A percentile compares a stretch with the other conserved stretches of the same genome.
These are phyloP conservation scores for Cephalopachus bancanus DNA, from an alignment of 2,797 vertebrate genomes.

Conservation along the genomic window DNA sequence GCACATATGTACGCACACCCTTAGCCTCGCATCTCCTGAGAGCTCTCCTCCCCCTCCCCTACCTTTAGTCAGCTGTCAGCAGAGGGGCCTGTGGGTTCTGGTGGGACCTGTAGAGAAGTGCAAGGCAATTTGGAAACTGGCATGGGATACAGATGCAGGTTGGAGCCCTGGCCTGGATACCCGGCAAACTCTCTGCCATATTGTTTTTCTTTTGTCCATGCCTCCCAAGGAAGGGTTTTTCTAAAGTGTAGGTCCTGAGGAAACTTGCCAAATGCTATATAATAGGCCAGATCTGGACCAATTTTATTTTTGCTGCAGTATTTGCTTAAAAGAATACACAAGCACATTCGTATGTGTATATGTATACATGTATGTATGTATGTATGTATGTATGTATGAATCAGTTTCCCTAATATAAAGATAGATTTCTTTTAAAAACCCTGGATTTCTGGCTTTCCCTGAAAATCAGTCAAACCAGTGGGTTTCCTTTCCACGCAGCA, in stretches of 20 bases:
- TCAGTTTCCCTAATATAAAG: slow-evolving; percentile 18
- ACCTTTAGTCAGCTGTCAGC: neutral
- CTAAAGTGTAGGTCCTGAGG: neutral
- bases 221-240: neutral
- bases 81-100: neutral
- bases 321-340: slow-evolving; percentile 22
- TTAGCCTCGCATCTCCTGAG: neutral
- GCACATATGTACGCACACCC: slow-evolving; percentile 32
- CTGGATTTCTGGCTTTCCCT: slow-evolving; percentile 40
- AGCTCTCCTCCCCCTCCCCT: neutral
- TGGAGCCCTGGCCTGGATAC: neutral
- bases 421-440: neutral
- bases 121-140: slow-evolving; percentile 15
- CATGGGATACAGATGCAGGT: neutral
- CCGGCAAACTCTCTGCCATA: neutral
- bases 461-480: neutral
- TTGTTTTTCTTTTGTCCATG: neutral
- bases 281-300: neutral
- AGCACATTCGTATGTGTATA: neutral
- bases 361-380: fast-evolving
- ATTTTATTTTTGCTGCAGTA: slow-evolving; percentile 13
- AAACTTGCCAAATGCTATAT: slow-evolving; percentile 14
- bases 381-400: neutral
- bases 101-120: neutral
- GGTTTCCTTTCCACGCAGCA: neutral